Conservation (phyloP, 2,113 vertebrate genomes). For the Desmodus rotundus region DNA sequence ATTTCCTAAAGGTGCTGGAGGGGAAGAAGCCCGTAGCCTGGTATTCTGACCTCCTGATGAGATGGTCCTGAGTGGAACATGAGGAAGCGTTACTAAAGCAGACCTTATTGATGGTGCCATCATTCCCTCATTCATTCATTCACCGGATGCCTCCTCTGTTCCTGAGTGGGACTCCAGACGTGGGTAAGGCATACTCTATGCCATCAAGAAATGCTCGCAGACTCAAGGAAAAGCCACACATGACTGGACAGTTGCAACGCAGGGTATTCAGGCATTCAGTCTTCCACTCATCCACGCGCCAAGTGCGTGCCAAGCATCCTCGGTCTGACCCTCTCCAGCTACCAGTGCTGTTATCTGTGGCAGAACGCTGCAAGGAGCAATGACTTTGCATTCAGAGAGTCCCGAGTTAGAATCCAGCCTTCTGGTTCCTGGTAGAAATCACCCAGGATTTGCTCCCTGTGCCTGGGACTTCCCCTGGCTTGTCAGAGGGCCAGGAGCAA, state of each 20-base stretch:
- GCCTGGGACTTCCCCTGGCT: conserved; percentile 14
- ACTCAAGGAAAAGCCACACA: not conserved
- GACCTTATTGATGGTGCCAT: not conserved
- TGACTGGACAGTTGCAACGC: not conserved
- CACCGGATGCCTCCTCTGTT: not conserved
- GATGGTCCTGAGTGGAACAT: not conserved
- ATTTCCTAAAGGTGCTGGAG: not conserved
- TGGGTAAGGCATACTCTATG: not conserved
- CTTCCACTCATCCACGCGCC: not conserved
- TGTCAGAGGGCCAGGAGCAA: not conserved
- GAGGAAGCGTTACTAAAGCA: not conserved
- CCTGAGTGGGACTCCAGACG: not conserved
- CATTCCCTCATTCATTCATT: not conserved
- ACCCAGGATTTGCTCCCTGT: not conserved
- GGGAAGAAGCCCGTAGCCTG: not conserved
- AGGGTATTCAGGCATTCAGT: not conserved
- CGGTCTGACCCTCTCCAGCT: not conserved
- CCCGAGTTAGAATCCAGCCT: not conserved
- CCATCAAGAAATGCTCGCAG: not conserved
- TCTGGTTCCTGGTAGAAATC: not conserved
- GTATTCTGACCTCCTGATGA: not conserved
- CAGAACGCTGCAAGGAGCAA: not conserved
- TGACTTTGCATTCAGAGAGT: not conserved
- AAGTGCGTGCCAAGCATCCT: not conserved
- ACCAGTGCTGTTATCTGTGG: not conserved